These are phyloP conservation scores for Orchesella flavescens DNA, from an alignment of 2,888 invertebrate genomes.

Conservation along the genomic window DNA sequence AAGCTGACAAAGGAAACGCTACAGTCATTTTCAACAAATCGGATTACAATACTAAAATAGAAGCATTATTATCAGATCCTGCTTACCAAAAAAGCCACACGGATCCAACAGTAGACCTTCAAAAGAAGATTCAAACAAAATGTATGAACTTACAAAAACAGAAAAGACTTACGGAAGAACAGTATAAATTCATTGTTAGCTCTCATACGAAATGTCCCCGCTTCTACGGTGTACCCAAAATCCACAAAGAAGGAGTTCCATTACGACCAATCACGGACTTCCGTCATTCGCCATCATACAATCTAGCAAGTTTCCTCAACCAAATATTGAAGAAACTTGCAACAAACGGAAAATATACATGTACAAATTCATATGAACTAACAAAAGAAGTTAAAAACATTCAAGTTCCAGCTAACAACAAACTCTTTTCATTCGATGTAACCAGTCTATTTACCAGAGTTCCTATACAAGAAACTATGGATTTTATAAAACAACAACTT, in stretches of 20 bases:
- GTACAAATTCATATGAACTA: not conserved
- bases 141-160: not conserved
- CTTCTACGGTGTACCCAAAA: conserved; percentile 17
- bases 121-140: not conserved
- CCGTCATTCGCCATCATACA: conserved; percentile 6
- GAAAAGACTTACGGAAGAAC: not conserved
- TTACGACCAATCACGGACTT: conserved; percentile 1
- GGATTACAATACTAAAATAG: not conserved
- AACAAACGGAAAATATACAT: not conserved
- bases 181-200: not conserved
- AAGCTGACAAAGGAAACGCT: not conserved
- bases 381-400: not conserved
- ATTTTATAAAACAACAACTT: not conserved
- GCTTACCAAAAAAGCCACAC: not conserved
- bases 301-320: not conserved
- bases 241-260: conserved; percentile 7
- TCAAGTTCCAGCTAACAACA: not conserved
- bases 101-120: not conserved
- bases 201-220: not conserved
- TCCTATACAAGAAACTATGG: not conserved
- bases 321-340: not conserved
- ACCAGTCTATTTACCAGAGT: not conserved
- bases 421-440: not conserved
- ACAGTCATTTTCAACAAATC: not conserved
- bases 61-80: not conserved